A percentile compares a stretch with the other conserved stretches of the same genome.
Conservation (phyloP, 2,888 invertebrate species). For the Andrena minutula region DNA sequence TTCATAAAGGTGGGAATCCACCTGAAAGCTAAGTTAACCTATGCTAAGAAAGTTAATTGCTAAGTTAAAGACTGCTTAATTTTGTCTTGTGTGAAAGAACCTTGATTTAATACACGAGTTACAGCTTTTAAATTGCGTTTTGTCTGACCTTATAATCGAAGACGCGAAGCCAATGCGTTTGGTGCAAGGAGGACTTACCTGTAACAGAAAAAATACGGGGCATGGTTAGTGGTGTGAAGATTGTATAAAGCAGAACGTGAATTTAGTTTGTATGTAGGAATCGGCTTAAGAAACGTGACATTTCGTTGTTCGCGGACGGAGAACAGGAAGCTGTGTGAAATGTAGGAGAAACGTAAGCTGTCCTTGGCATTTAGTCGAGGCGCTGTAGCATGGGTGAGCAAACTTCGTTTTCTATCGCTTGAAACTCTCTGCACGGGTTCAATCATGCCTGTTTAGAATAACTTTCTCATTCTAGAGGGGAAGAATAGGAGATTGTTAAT, state of each 20-base stretch:
- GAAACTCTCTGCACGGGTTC: slow-evolving; percentile 1
- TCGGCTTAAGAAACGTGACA: slow-evolving; percentile 34
- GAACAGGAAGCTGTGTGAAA: slow-evolving; percentile 56
- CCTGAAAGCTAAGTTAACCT: too few species aligned
- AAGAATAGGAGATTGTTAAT: background rate
- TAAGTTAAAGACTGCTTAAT: too few species aligned
- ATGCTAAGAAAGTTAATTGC: too few species aligned
- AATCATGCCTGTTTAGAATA: background rate
- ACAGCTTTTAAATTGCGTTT: background rate
- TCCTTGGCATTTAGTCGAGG: slow-evolving; percentile 53
- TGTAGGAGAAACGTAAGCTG: slow-evolving; percentile 49
- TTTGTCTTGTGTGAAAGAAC: too few species aligned
- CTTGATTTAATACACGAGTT: background rate
- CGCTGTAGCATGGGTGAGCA: slow-evolving; percentile 39
- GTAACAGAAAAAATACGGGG: slow-evolving; percentile 62
- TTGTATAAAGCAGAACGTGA: background rate
- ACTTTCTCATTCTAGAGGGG: background rate
- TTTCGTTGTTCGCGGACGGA: slow-evolving; percentile 34
- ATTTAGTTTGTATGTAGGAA: background rate
- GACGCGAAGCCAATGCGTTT: background rate
- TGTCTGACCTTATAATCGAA: slow-evolving; percentile 44
- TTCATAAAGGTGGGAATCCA: too few species aligned
- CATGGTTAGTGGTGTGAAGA: background rate
- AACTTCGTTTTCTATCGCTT: slow-evolving; percentile 32
- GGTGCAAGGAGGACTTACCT: slow-evolving; percentile 65